A percentile compares a stretch with the other conserved stretches of the same genome.
Conservation (phyloP, 2,797 vertebrate genomes). For the Myotis myotis region DNA sequence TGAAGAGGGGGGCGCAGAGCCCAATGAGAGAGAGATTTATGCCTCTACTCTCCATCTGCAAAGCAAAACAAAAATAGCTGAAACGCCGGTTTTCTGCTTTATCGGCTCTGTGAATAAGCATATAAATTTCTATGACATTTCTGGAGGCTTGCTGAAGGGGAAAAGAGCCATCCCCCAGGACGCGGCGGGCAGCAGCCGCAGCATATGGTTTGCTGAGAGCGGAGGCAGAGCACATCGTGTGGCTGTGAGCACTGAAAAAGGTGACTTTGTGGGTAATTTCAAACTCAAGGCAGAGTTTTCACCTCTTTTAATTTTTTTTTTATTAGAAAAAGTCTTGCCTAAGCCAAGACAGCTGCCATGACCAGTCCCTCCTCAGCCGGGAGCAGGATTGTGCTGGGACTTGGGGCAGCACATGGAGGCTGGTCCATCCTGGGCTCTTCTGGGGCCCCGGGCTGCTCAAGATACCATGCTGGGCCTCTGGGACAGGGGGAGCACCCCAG, state of each 20-base stretch:
- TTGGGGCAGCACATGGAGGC: not conserved
- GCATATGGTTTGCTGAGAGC: conserved; percentile 85
- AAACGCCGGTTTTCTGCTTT: conserved; percentile 87
- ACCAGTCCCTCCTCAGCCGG: conserved; percentile 61
- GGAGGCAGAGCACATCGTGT: conserved; percentile 74
- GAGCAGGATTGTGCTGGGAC: not conserved
- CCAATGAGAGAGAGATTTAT: conserved; percentile 81
- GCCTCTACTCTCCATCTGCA: conserved; percentile 85
- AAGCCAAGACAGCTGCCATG: conserved; percentile 73
- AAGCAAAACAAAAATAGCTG: conserved; percentile 88
- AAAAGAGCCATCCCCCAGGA: conserved; percentile 86
- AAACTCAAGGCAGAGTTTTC: conserved; percentile 65
- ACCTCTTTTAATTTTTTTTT: conserved; percentile 2
- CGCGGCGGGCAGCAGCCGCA: conserved; percentile 79
- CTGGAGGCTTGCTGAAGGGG: conserved; percentile 86
- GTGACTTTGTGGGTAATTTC: conserved; percentile 84
- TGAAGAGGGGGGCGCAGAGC: not conserved
- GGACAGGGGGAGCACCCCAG: not conserved
- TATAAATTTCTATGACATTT: conserved; percentile 88
- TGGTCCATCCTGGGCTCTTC: not conserved
- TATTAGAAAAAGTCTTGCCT: conserved; percentile 41
- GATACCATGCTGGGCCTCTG: not conserved
- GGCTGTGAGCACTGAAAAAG: conserved; percentile 81
- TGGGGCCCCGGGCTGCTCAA: not conserved
- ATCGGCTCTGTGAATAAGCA: conserved; percentile 87